Percentiles rank a stretch among this genome's conserved stretches.
Conservation (phyloP, 2,797 vertebrate genomes). For the Sebastes reedi region DNA sequence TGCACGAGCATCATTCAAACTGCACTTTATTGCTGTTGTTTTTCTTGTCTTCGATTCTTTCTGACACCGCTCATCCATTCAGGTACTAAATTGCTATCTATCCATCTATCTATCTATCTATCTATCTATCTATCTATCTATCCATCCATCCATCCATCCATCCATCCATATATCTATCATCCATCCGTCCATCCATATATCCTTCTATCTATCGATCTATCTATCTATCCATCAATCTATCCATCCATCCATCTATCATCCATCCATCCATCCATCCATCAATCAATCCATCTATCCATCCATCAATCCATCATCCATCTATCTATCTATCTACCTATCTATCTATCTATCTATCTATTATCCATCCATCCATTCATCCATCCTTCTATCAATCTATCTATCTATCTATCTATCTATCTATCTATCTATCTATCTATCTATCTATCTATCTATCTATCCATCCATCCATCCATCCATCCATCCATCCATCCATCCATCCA, state of each 20-base stretch:
- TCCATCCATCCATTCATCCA: accelerated
- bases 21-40: conserved; percentile 55
- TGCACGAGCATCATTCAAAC: conserved; percentile 60
- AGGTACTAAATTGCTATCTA: neutral
- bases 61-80: conserved; percentile 38
- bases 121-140: conserved; percentile 5
- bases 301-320: too few species aligned
- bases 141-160: neutral
- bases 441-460: neutral
- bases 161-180: neutral
- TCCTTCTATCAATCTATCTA: neutral
- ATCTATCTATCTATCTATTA: accelerated
- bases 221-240: accelerated
- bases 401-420: neutral
- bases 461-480: neutral
- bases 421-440: accelerated
- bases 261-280: too few species aligned
- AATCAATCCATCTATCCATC: accelerated
- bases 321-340: accelerated
- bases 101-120: conserved; percentile 18
- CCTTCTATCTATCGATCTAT: accelerated
- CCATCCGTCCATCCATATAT: too few species aligned
- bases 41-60: conserved; percentile 21
- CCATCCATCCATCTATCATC: too few species aligned
- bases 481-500: neutral